Conservation (phyloP, 2,888 invertebrate species). For the Caenorhabditis angaria region DNA sequence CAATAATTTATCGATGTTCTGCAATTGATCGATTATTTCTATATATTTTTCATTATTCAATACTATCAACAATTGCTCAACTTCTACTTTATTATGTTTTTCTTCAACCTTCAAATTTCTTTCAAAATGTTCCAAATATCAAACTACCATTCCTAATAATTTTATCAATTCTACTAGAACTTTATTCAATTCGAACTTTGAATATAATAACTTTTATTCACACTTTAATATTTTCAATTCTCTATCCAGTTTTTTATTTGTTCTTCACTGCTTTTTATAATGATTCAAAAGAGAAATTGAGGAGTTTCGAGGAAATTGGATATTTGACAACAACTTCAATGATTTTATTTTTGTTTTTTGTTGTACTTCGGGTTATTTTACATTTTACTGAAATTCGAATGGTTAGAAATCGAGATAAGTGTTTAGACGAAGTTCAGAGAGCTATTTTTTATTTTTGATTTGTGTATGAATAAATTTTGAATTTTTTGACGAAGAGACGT, state of each 20-base stretch:
- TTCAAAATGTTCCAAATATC: not conserved
- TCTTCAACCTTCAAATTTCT: not conserved
- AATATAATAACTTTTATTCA: not conserved
- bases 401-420: not conserved
- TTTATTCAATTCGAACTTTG: not conserved
- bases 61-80: not conserved
- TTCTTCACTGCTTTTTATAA: not conserved
- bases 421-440: not conserved
- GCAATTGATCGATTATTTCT: not conserved
- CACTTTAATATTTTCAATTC: not conserved
- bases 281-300: conserved; percentile 3
- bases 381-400: conserved; percentile 1
- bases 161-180: not conserved
- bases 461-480: not conserved
- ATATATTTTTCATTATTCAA: not conserved
- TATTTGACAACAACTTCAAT: not conserved
- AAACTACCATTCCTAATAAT: not conserved
- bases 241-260: not conserved
- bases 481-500: not conserved
- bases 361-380: not conserved
- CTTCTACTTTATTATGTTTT: not conserved
- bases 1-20: not conserved
- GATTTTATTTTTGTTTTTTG: not conserved
- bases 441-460: conserved; percentile 2
- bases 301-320: conserved; percentile 5